Percentiles rank a stretch among this genome's conserved stretches.
phyloP scores from a whole-genome alignment of 1,140 invertebrate species.

The Drosophila mayri region DNA sequence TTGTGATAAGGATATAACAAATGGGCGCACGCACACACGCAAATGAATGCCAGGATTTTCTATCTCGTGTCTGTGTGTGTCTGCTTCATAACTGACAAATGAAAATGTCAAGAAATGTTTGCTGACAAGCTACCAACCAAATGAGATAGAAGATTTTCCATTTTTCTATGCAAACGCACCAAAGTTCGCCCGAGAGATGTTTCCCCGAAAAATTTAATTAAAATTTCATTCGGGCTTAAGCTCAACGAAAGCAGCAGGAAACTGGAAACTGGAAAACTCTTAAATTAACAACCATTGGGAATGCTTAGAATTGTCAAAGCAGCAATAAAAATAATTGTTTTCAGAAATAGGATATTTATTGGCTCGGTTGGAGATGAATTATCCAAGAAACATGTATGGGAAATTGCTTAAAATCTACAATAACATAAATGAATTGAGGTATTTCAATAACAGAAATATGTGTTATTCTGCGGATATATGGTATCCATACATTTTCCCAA shows the following conservation, averaged over 20 bases:
- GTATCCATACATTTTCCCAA: constrained; percentile 10
- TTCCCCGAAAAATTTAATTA: constrained; percentile 65
- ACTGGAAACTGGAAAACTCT: constrained; percentile 25
- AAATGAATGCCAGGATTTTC: constrained; percentile 42
- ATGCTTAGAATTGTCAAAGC: constrained; percentile 1
- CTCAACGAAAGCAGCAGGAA: constrained; percentile 5
- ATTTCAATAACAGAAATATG: background rate
- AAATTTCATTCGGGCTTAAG: constrained; percentile 34
- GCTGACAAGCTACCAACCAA: constrained; percentile 58
- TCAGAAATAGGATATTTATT: background rate
- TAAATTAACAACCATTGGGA: constrained; percentile 15
- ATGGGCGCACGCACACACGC: constrained; percentile 42
- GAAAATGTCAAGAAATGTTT: constrained; percentile 79
- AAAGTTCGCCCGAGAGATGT: constrained; percentile 12
- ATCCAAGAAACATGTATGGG: too few relatives aligned
- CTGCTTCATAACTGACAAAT: constrained; percentile 79
- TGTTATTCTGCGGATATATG: background rate
- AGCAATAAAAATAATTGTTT: background rate
- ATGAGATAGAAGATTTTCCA: constrained; percentile 66
- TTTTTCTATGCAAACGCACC: constrained; percentile 21
- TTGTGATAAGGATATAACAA: constrained; percentile 74
- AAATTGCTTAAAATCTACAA: background rate
- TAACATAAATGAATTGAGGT: too few relatives aligned
- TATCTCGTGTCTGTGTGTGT: constrained; percentile 23
- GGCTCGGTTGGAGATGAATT: too few relatives aligned